Base-by-base conservation (phyloP, 2,888 invertebrate species). In the Apotomis turbidana region DNA sequence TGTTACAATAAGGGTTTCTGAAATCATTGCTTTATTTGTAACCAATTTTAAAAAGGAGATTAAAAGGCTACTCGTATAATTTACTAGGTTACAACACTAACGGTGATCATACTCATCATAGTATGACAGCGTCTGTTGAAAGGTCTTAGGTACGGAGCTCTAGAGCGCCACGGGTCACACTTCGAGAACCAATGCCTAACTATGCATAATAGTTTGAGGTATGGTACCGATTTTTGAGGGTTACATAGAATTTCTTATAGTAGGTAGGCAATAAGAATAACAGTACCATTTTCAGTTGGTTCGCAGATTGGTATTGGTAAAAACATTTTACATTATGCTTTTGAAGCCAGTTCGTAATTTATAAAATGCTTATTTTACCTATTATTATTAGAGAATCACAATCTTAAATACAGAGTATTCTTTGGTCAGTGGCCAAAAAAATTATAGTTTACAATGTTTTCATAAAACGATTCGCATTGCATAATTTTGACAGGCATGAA, bases 361-460 rank as follows among this genome's bases (percentile, higher is more conserved):
- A 49, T 49, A 49, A 49, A 49, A 49, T 49, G 38, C 57, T 38
- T 58, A 73, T 69, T 77, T 44, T 70, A 73, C 69, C 76, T 73
- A 67, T 76, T 72, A 74, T 76, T 72, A 75, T 75, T 77, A 78
- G 75, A 80, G 76, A 80, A 79, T 80, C 80, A 81, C 80, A 80
- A 78, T 81, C 72, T 75, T 55, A 70, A 75, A 71, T 75, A 77
- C 46, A 61, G 71, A 49, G 62, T 62, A 51, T 62, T 68, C 49
- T 62, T 70, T 70, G 70, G 68, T 70, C 70, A 70, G 58, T 64
- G 52, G 52, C 59, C 13, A 59, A 54, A 27, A 13, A 66, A 15
- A 10, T 6, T 3, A 44, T 6, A 59, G 58, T n/a, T 12, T 36
- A 58, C 0, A 44, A 8, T 36, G 6, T 6, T n/a, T 36, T 49